These are phyloP conservation scores for Chelon auratus DNA, from an alignment of 2,797 vertebrate genomes.

Conservation along the genomic window DNA sequence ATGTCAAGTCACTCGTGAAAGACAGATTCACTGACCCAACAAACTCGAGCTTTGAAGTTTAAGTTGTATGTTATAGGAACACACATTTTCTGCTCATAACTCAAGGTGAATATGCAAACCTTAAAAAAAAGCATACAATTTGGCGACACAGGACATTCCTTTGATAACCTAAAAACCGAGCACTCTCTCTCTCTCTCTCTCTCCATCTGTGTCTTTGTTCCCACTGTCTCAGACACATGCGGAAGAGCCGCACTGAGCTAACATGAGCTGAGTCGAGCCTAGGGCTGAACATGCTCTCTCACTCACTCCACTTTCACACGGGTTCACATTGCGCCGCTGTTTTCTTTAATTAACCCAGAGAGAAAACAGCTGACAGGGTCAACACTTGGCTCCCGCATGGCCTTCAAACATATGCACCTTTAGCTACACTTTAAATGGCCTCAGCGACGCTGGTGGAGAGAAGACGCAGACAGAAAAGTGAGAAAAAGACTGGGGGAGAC, in stretches of 20 bases:
- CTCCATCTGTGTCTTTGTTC: conserved; percentile 73
- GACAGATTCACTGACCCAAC: conserved; percentile 46
- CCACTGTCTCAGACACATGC: conserved; percentile 78
- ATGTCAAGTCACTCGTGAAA: conserved; percentile 70
- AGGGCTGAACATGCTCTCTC: conserved; percentile 70
- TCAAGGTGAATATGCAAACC: conserved; percentile 8
- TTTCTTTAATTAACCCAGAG: conserved; percentile 89
- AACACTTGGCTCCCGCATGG: conserved; percentile 78
- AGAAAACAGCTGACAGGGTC: conserved; percentile 86
- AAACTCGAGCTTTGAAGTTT: conserved; percentile 14
- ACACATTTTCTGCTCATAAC: conserved; percentile 20
- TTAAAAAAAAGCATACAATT: conserved; percentile 12
- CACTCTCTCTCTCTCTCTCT: conserved; percentile 33
- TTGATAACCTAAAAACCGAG: conserved; percentile 63
- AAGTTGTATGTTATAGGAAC: conserved; percentile 16
- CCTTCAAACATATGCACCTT: conserved; percentile 77
- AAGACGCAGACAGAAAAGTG: conserved; percentile 39
- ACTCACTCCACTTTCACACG: conserved; percentile 82
- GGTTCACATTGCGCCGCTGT: conserved; percentile 83
- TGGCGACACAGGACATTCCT: conserved; percentile 24
- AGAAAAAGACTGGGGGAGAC: conserved; percentile 38
- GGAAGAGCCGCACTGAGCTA: conserved; percentile 78
- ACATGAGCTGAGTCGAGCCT: conserved; percentile 79
- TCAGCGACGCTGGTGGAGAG: conserved; percentile 34
- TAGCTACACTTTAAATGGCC: conserved; percentile 68